phyloP scores from a whole-genome alignment of 2,113 vertebrate genomes.

The Cyanoramphus novaezelandiae region DNA sequence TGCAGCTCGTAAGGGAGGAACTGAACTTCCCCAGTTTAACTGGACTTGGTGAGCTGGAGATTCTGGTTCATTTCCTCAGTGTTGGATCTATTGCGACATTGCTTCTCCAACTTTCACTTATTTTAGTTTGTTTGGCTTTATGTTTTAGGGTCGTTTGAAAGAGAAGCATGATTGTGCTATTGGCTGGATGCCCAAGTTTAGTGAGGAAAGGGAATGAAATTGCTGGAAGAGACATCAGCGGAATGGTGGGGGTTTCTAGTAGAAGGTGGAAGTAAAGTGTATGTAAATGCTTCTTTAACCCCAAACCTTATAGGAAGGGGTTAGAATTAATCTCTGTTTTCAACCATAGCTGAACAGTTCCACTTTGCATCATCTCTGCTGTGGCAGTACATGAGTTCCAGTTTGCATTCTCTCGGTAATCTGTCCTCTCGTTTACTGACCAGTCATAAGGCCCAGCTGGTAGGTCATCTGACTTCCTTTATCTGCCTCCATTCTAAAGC shows the following conservation, averaged over 20 bases:
- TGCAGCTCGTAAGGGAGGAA: neutral
- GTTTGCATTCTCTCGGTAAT: neutral
- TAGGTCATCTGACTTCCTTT: neutral
- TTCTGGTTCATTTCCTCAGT: neutral
- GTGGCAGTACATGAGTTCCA: neutral
- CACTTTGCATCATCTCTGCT: neutral
- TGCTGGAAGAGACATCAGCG: neutral
- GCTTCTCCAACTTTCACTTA: slow-evolving; percentile 5
- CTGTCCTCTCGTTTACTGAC: neutral
- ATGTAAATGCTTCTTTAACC: neutral
- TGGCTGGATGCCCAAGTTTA: neutral
- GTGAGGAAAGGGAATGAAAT: neutral
- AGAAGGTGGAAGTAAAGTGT: neutral
- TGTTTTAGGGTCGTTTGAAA: slow-evolving; percentile 23
- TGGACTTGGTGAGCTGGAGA: neutral
- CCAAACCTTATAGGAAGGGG: neutral
- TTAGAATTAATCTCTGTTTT: neutral
- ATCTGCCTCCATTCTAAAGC: neutral
- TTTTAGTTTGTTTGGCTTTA: slow-evolving; percentile 4
- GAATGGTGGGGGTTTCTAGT: neutral
- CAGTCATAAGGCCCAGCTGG: neutral
- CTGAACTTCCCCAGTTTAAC: neutral
- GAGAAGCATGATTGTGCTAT: neutral
- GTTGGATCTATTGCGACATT: neutral
- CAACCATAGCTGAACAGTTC: neutral